These are phyloP conservation scores for Desmodus rotundus DNA, from an alignment of 2,113 vertebrate species.

Conservation along the genomic window DNA sequence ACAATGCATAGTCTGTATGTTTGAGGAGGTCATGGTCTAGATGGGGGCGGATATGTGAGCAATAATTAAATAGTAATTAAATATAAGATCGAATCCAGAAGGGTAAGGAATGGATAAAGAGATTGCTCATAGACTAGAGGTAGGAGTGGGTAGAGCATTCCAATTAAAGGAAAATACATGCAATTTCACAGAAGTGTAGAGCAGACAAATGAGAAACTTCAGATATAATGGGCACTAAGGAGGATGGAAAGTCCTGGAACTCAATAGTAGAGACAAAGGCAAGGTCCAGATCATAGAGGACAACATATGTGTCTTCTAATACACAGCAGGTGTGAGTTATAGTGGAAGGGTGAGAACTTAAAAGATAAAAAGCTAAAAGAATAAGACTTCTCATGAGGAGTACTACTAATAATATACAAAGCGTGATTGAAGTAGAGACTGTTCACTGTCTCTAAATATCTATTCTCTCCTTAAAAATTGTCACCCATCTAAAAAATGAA, in stretches of 20 bases:
- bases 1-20: background rate
- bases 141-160: background rate
- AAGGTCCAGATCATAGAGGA: background rate
- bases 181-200: background rate
- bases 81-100: background rate
- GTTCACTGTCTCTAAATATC: background rate
- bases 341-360: background rate
- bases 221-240: background rate
- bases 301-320: background rate
- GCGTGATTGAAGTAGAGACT: background rate
- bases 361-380: background rate
- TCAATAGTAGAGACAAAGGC: background rate
- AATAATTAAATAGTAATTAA: constrained; percentile 18
- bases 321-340: background rate
- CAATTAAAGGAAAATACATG: background rate
- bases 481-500: background rate
- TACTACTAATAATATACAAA: background rate
- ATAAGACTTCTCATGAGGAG: background rate
- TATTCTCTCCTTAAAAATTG: background rate
- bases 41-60: background rate
- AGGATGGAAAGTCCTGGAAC: background rate
- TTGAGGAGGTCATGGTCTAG: background rate
- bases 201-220: background rate
- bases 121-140: background rate
- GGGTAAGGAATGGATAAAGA: background rate